Evolutionary conservation across 2,888 invertebrate species (phyloP).

Genomic region (Gortyna flavago): DNA sequence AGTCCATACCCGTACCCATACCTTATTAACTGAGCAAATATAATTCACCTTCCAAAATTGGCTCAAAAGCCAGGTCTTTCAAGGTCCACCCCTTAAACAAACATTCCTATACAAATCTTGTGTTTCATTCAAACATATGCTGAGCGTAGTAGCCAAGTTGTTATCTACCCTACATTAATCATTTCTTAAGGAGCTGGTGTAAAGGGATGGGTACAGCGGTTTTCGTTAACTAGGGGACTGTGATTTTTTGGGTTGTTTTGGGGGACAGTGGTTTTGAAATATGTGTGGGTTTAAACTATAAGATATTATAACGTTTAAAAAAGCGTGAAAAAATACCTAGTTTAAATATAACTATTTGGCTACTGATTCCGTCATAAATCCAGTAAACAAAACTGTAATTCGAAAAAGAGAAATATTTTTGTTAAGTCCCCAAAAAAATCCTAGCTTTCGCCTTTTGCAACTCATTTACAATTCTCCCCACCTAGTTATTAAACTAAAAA

Average conservation of each 20-base stretch:
- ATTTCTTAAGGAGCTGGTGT: constrained; percentile 71
- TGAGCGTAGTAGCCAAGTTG: constrained; percentile 69
- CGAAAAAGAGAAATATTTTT: neutral
- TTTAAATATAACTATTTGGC: neutral
- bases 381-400: neutral
- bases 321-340: neutral
- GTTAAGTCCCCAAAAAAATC: neutral
- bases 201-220: constrained; percentile 53
- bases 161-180: constrained; percentile 84
- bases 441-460: neutral
- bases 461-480: neutral
- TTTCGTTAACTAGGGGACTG: neutral
- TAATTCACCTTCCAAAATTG: constrained; percentile 35
- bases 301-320: neutral
- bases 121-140: constrained; percentile 65
- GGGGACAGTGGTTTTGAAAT: neutral
- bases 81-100: constrained; percentile 33
- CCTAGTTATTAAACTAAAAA: neutral
- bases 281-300: too few species aligned
- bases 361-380: neutral
- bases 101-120: constrained; percentile 48
- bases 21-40: constrained; percentile 21
- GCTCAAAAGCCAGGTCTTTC: constrained; percentile 27
- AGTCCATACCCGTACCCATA: neutral
- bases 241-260: neutral